Evolutionary conservation across 1,140 invertebrate genomes (phyloP).

Genomic region (Chironomus striatipennis): DNA sequence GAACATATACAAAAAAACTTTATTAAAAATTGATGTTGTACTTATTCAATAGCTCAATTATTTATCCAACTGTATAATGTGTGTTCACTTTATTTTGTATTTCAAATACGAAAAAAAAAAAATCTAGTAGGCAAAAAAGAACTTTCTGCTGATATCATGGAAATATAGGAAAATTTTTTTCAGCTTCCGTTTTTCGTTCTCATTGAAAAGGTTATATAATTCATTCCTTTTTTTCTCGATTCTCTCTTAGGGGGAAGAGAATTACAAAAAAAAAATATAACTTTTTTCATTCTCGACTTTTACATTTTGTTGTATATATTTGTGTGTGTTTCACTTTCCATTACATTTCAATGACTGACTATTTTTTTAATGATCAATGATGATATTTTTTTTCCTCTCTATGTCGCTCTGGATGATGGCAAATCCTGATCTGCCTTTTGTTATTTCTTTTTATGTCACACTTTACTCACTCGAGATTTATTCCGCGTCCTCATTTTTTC

Average conservation of each 20-base stretch:
- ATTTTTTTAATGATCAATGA: no score
- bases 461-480: no score
- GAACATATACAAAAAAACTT: no score
- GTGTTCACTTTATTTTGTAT: no score
- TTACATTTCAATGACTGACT: neutral
- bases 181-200: neutral
- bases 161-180: neutral
- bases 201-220: constrained; percentile 21
- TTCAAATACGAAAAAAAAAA: no score
- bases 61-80: neutral
- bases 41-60: neutral
- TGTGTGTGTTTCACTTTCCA: neutral
- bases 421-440: neutral
- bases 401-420: neutral
- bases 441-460: neutral
- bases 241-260: neutral
- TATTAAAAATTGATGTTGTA: no score
- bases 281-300: neutral
- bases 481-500: no score
- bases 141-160: neutral
- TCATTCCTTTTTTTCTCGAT: neutral
- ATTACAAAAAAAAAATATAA: neutral
- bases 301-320: neutral
- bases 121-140: no score
- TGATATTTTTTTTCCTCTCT: neutral